phyloP scores from a whole-genome alignment of 2,888 invertebrate species.

The Clostera curtula region DNA sequence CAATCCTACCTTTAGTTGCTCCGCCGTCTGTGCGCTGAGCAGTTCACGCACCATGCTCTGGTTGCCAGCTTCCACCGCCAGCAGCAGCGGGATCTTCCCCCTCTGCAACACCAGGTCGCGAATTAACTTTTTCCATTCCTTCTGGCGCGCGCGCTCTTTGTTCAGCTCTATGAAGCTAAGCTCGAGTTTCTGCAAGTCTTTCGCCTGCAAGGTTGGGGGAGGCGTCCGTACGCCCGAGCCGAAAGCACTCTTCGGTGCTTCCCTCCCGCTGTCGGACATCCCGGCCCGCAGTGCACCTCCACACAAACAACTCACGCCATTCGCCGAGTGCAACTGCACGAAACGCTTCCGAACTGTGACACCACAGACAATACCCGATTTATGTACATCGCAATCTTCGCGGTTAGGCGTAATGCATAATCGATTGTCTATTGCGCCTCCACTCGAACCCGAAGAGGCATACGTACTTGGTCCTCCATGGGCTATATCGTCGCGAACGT shows the following conservation, averaged over 20 bases:
- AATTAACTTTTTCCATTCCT: constrained; percentile 75
- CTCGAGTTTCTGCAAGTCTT: constrained; percentile 63
- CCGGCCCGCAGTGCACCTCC: constrained; percentile 37
- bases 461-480: constrained; percentile 70
- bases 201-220: constrained; percentile 43
- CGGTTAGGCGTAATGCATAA: constrained; percentile 49
- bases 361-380: constrained; percentile 55
- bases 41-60: constrained; percentile 96
- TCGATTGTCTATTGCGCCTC: constrained; percentile 54
- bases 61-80: constrained; percentile 96
- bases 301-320: constrained; percentile 48
- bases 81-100: constrained; percentile 93
- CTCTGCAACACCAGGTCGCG: constrained; percentile 82
- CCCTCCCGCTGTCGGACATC: constrained; percentile 44
- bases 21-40: constrained; percentile 88
- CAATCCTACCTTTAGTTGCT: constrained; percentile 85
- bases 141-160: constrained; percentile 67
- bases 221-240: constrained; percentile 46
- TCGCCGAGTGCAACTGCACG: constrained; percentile 54
- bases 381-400: constrained; percentile 56
- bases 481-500: constrained; percentile 35
- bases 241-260: constrained; percentile 43
- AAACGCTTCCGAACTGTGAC: constrained; percentile 49
- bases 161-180: constrained; percentile 69
- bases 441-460: constrained; percentile 31